Base-by-base conservation (phyloP, 2,888 invertebrate species). In the Camptogramma bilineatum region DNA sequence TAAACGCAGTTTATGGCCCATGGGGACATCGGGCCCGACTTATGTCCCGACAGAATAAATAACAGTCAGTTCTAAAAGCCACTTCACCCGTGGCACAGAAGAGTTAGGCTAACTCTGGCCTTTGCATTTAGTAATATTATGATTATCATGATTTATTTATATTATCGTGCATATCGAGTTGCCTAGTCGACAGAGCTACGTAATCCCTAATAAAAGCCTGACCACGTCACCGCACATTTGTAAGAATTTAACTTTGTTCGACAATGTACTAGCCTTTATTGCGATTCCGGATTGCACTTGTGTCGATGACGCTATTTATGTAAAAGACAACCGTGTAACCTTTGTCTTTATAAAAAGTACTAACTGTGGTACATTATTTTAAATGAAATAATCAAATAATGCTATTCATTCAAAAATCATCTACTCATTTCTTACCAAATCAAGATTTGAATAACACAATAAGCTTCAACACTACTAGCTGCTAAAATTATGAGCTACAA, bases 1-100 rank as follows among this genome's bases (percentile, higher is more conserved):
- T 10, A 21, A 10, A 31, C 39, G 31, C 55, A 50, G 44, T 62
- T 68, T 64, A 68, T 55, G 55, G 55, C 9, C 60, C 53, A 48
- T 65, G 13, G 53, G 61, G 53, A 34, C 57, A 53, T 31, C 17
- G 51, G 28, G 7, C 28, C 17, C 21, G 17, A 53, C 21, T 24
- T 42, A 53, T 42, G 31, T 52, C 24, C 28, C 31, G 8, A 17
- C 13, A n/a, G 24, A 24, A 44, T 44, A 44, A 44, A 44, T 17
- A 44, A 44, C 16, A 44, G 44, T 44, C 7, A 16, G 17, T 2
- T 44, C 7, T 44, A 8, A 42, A 17, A 44, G 34, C 34, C 34
- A 44, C 44, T 44, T 17, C 44, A 44, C 44, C 17, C 34, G 34
- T 28, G 28, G 5, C 7, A 28, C 28, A n/a, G 28, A 5, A 28